Base-by-base conservation (phyloP, 2,797 vertebrate genomes). In the Etheostoma nigrum region DNA sequence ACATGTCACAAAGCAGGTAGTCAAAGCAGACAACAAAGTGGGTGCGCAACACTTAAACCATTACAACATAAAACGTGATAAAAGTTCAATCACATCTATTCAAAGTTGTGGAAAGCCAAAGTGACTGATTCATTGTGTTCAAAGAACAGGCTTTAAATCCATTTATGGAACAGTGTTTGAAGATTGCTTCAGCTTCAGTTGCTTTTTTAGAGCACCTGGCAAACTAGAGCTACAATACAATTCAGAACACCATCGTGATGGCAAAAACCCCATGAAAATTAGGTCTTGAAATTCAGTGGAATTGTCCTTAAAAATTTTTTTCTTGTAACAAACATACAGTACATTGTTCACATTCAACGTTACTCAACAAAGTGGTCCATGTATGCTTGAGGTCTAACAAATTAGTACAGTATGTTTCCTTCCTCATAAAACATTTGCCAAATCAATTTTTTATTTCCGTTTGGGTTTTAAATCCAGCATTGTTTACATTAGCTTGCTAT, bases 131-230 rank as follows among this genome's bases (percentile, higher is more conserved):
- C 12, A 76, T 44, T 72, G 65, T 72, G 42, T 75, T 75, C 48
- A 76, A 71, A 71, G 72, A 70, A 81, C 48, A 49, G 23, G 58
- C 15, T 53, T 62, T 65, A 75, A 40, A 85, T 87, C 79, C 76
- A 51, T 55, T 78, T 47, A 71, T 51, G 23, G 23, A 61, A 54
- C 68, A 61, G 72, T 47, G 59, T 75, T 64, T 79, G 61, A 86
- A 80, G 71, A 67, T 45, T 42, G 45, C 14, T 42, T 78, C 30
- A n/a, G 67, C 54, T 59, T 71, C 36, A 30, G 12, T 59, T 65
- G 33, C 27, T 49, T 21, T 72, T 27, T 66, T 12, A 65, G 55
- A 70, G n/a, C 21, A 84, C 51, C 73, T 72, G 58, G 64, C 30
- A 60, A 67, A 67, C 48, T 19, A 45, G 9, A 73, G 76, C 59